phyloP scores from a whole-genome alignment of 2,888 invertebrate genomes.

The Synergus itoensis region DNA sequence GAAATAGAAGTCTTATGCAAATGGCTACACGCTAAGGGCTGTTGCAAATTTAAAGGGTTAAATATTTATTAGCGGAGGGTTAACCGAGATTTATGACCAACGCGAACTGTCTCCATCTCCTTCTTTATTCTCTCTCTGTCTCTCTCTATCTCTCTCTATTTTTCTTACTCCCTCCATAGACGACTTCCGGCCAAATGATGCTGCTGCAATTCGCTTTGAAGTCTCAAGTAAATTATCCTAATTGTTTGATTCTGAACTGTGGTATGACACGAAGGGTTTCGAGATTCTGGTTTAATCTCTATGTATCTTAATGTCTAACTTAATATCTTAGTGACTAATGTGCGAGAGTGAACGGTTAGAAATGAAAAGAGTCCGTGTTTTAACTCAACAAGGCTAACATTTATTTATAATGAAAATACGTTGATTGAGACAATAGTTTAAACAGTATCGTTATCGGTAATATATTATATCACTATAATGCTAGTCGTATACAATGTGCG shows the following conservation, averaged over 20 bases:
- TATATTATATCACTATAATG: constrained; percentile 77
- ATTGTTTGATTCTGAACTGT: not conserved
- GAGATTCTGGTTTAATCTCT: not conserved
- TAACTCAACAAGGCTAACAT: constrained; percentile 79
- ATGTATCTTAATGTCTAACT: not conserved
- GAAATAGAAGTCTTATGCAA: constrained; percentile 81
- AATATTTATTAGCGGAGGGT: constrained; percentile 78
- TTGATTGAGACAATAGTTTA: constrained; percentile 78
- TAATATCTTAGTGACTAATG: constrained; percentile 1
- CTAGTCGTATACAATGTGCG: constrained; percentile 78
- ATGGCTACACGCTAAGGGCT: constrained; percentile 78
- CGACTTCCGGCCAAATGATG: constrained; percentile 10
- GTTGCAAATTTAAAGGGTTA: constrained; percentile 79
- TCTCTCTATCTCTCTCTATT: constrained; percentile 15
- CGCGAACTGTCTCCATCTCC: constrained; percentile 41
- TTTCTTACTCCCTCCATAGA: not conserved
- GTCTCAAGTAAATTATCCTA: not conserved
- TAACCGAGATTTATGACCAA: constrained; percentile 76
- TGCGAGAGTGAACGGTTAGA: constrained; percentile 60
- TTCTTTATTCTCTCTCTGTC: constrained; percentile 43
- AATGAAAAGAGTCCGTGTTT: constrained; percentile 65
- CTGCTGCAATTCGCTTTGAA: constrained; percentile 6
- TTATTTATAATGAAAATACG: constrained; percentile 79
- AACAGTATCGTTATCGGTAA: constrained; percentile 78
- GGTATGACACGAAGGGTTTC: constrained; percentile 57